phyloP scores from a whole-genome alignment of 1,140 invertebrate genomes.

The Mercenaria mercenaria region DNA sequence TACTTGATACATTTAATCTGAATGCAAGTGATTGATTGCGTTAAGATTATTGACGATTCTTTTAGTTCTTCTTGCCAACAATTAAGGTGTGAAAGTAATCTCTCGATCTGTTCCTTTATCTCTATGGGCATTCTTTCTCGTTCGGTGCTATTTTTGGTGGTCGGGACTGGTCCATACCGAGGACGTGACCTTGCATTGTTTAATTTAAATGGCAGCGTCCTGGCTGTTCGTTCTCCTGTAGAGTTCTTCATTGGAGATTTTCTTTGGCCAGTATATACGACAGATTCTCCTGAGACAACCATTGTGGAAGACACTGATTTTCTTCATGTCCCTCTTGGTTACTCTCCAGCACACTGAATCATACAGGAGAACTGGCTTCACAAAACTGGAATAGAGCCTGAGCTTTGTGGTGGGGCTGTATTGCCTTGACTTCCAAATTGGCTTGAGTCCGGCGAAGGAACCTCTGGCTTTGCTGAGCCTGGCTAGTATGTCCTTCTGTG shows the following conservation, averaged over 20 bases:
- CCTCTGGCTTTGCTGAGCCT: constrained; percentile 63
- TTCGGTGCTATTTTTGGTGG: no score
- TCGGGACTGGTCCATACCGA: no score
- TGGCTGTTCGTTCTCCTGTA: no score
- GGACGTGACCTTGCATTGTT: no score
- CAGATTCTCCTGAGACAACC: not conserved
- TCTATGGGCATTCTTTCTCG: no score
- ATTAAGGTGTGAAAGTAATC: no score
- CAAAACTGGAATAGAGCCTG: constrained; percentile 62
- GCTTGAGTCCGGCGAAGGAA: constrained; percentile 27
- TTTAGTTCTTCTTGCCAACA: no score
- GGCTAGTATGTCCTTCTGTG: constrained; percentile 41
- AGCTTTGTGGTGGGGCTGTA: constrained; percentile 50
- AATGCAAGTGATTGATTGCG: no score
- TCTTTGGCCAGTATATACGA: not conserved
- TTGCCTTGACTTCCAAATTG: constrained; percentile 61
- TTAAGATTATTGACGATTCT: no score
- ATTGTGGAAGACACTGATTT: not conserved
- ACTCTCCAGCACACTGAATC: constrained; percentile 37
- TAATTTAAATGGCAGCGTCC: no score
- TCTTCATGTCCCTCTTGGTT: not conserved
- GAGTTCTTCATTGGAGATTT: not conserved
- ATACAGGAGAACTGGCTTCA: constrained; percentile 61
- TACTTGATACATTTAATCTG: no score
- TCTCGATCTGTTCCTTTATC: no score